Percentiles rank a stretch among this genome's conserved stretches.
These are phyloP conservation scores for Eristalis pertinax DNA, from an alignment of 2,888 invertebrate genomes.

Conservation along the genomic window DNA sequence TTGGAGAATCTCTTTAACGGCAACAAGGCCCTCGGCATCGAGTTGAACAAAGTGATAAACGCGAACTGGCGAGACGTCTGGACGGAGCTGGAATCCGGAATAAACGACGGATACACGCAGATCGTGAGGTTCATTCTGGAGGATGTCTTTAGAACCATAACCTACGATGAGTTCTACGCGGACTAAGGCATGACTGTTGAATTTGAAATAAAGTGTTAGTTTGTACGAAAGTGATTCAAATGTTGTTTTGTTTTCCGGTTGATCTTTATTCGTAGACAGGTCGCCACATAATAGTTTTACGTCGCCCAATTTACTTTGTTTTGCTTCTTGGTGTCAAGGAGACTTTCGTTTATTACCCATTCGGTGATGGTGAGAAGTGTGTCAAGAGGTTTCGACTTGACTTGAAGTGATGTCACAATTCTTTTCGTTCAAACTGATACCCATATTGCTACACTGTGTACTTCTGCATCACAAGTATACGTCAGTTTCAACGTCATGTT, in stretches of 20 bases:
- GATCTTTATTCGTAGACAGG: too few species aligned
- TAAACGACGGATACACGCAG: conserved; percentile 73
- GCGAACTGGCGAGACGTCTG: conserved; percentile 77
- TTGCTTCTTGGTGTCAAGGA: too few species aligned
- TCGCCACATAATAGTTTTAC: too few species aligned
- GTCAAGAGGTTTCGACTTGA: too few species aligned
- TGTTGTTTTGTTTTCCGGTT: not conserved
- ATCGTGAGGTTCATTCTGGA: conserved; percentile 66
- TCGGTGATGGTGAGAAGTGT: too few species aligned
- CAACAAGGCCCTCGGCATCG: conserved; percentile 73
- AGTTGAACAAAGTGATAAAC: conserved; percentile 75
- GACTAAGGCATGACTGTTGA: not conserved
- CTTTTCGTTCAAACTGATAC: too few species aligned
- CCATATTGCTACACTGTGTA: too few species aligned
- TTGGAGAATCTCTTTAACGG: conserved; percentile 76
- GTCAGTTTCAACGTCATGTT: too few species aligned
- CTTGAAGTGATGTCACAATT: too few species aligned
- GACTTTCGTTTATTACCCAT: too few species aligned
- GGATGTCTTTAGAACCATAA: conserved; percentile 55
- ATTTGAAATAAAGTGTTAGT: not conserved
- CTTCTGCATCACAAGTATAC: too few species aligned
- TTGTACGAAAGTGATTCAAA: not conserved
- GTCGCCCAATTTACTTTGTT: too few species aligned
- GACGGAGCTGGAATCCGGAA: conserved; percentile 74
- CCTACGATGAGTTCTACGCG: not conserved